Evolutionary conservation across 53 echinoderm and acorn worm genomes (phyloP).

Genomic region (Hippasteria phrygiana): DNA sequence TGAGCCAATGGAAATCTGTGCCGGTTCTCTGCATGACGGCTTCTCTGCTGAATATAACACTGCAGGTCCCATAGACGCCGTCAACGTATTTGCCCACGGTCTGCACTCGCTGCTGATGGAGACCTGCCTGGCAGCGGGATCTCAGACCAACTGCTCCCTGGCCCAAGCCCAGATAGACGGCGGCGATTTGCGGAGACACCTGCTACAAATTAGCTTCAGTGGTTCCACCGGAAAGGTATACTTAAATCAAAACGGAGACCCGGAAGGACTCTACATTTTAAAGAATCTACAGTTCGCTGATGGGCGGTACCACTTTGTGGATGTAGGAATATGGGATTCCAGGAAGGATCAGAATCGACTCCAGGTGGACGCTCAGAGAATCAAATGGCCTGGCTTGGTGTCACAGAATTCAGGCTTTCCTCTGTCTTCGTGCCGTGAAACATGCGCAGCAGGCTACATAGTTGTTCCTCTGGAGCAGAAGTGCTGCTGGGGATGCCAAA

Average conservation of each 20-base stretch:
- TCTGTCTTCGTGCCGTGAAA: constrained; percentile 37
- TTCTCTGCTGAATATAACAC: constrained; percentile 46
- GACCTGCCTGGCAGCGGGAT: constrained; percentile 3
- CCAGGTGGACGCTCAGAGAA: not conserved
- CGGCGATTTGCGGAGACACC: constrained; percentile 17
- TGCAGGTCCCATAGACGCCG: constrained; percentile 53
- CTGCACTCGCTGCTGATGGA: constrained; percentile 49
- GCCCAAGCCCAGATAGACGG: constrained; percentile 16
- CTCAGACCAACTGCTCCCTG: not conserved
- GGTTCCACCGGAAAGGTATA: constrained; percentile 27
- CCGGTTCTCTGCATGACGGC: constrained; percentile 5
- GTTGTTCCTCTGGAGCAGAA: constrained; percentile 53
- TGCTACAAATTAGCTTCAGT: constrained; percentile 4
- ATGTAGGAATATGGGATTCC: constrained; percentile 63
- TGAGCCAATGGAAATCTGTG: constrained; percentile 2
- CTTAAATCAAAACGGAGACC: constrained; percentile 64
- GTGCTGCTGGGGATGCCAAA: constrained; percentile 74
- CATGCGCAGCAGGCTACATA: constrained; percentile 45
- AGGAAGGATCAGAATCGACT: not conserved
- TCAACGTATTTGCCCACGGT: constrained; percentile 55
- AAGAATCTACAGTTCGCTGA: constrained; percentile 31
- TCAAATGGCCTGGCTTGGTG: not conserved
- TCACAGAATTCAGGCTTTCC: not conserved
- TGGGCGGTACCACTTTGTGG: constrained; percentile 13
- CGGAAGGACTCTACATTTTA: constrained; percentile 46